phyloP scores from a whole-genome alignment of 2,797 vertebrate species.

The Brachyalestes nurse region DNA sequence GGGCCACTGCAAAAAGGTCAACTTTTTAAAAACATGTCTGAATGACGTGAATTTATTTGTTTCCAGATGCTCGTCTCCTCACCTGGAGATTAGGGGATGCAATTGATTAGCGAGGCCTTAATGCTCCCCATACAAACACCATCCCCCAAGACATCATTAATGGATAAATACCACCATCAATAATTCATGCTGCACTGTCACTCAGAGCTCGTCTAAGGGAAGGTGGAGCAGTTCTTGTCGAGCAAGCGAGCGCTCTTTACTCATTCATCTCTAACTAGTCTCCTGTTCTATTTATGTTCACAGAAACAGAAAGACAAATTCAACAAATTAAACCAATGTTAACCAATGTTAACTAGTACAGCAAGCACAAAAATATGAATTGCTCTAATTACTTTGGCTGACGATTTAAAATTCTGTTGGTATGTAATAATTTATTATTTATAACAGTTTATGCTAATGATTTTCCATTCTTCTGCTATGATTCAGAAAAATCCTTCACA shows the following conservation, averaged over 20 bases:
- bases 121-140: constrained; percentile 48
- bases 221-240: background rate
- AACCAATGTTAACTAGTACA: too few species aligned
- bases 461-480: background rate
- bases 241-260: background rate
- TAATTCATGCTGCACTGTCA: constrained; percentile 54
- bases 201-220: constrained; percentile 7
- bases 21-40: background rate
- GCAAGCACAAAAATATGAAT: background rate
- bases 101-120: constrained; percentile 37
- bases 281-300: too few species aligned
- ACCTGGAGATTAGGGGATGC: constrained; percentile 6
- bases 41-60: background rate
- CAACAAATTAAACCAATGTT: too few species aligned
- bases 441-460: constrained; percentile 20
- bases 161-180: constrained; percentile 63
- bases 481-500: background rate
- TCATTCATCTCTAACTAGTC: background rate
- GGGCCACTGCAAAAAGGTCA: background rate
- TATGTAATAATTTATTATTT: constrained; percentile 38
- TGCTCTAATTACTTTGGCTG: background rate
- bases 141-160: constrained; percentile 51
- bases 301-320: background rate
- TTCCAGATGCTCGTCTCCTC: background rate
- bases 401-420: background rate